A percentile compares a stretch with the other conserved stretches of the same genome.
phyloP scores from a whole-genome alignment of 2,797 vertebrate species.

The Chelmon rostratus region DNA sequence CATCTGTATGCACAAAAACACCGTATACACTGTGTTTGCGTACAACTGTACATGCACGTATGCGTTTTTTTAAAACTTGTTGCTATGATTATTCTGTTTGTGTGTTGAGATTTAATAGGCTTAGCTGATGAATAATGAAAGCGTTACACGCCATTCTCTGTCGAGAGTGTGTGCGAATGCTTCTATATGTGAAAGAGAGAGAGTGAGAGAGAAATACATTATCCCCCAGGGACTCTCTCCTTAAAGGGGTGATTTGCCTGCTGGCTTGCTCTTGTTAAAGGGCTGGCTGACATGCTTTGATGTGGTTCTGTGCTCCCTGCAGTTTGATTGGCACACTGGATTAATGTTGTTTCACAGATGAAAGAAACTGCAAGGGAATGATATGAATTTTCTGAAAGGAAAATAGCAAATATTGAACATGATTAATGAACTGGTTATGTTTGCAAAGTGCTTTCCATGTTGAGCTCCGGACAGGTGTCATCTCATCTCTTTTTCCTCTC shows the following conservation, averaged over 20 bases:
- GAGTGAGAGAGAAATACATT: constrained; percentile 50
- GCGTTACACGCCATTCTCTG: constrained; percentile 43
- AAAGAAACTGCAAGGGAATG: constrained; percentile 61
- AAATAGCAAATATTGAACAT: constrained; percentile 72
- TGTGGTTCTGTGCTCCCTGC: constrained; percentile 78
- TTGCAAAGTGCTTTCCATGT: constrained; percentile 57
- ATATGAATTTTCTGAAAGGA: constrained; percentile 64
- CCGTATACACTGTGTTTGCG: neutral
- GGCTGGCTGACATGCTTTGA: constrained; percentile 80
- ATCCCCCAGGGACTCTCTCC: constrained; percentile 66
- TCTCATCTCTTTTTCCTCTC: constrained; percentile 27
- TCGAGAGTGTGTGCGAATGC: constrained; percentile 39
- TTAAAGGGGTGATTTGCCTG: constrained; percentile 81
- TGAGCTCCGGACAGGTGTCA: constrained; percentile 65
- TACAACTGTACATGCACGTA: constrained; percentile 7
- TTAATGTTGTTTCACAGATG: constrained; percentile 72
- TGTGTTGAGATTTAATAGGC: constrained; percentile 53
- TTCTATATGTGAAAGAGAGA: constrained; percentile 16
- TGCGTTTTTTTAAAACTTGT: constrained; percentile 27
- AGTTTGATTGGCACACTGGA: constrained; percentile 81
- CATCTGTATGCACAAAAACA: constrained; percentile 4
- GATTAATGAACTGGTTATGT: constrained; percentile 73
- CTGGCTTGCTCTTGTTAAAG: constrained; percentile 78
- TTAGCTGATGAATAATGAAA: constrained; percentile 64
- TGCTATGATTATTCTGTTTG: constrained; percentile 70